A percentile compares a stretch with the other conserved stretches of the same genome.
Conservation (phyloP, 1,140 invertebrate species). For the Druon quercuslanigerum region DNA sequence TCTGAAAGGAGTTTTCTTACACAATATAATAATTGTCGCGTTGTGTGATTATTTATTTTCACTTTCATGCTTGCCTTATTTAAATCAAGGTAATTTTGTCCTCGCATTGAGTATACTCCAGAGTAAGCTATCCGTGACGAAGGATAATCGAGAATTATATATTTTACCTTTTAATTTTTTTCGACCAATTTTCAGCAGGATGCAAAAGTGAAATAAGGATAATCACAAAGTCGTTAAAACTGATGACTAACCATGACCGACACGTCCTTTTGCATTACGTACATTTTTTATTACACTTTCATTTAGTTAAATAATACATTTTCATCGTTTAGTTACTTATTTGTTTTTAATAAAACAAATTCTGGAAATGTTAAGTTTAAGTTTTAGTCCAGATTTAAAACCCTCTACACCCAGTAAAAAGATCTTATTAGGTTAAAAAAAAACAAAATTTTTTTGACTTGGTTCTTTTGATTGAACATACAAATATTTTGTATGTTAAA, state of each 20-base stretch:
- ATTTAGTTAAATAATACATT: conserved; percentile 30
- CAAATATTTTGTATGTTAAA: too few species aligned
- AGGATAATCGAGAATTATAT: conserved; percentile 53
- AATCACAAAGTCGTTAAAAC: conserved; percentile 14
- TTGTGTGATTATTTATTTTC: conserved; percentile 59
- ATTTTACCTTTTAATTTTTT: conserved; percentile 39
- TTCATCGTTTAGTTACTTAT: not conserved
- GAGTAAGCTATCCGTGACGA: conserved; percentile 57
- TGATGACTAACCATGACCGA: conserved; percentile 35
- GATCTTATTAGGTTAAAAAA: too few species aligned
- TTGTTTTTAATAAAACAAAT: not conserved
- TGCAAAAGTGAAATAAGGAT: conserved; percentile 25
- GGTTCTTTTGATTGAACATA: too few species aligned
- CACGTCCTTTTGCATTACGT: conserved; percentile 13
- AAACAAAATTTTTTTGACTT: too few species aligned
- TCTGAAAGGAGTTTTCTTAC: conserved; percentile 46
- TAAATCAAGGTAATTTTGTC: conserved; percentile 61
- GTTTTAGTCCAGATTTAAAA: too few species aligned
- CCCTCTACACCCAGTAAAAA: too few species aligned
- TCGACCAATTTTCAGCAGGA: conserved; percentile 24
- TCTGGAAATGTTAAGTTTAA: not conserved
- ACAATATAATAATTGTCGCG: conserved; percentile 52
- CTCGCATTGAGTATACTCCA: conserved; percentile 41
- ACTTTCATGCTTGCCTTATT: conserved; percentile 60
- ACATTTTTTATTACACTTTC: conserved; percentile 29